Conservation (phyloP, 1,140 invertebrate species). For the Procambarus clarkii region DNA sequence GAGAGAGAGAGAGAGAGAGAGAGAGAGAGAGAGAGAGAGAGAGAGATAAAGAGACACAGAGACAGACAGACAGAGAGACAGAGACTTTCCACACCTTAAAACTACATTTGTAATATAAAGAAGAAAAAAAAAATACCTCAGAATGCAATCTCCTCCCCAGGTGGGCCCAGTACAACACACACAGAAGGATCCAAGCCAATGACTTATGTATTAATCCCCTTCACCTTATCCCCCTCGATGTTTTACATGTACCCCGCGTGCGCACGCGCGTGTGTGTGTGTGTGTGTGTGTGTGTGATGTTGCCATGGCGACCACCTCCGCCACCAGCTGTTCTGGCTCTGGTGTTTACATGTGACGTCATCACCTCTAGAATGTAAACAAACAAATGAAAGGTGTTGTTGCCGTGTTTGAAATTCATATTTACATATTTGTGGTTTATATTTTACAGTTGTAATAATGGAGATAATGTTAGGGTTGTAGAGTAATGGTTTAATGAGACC, state of each 20-base stretch:
- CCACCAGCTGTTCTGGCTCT: not conserved
- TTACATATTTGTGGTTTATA: not conserved
- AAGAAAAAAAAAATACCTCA: not conserved
- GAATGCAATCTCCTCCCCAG: not conserved
- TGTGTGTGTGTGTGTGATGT: no score
- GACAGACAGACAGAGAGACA: no score
- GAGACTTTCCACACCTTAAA: not conserved
- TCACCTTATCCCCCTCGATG: not conserved
- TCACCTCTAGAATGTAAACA: no score
- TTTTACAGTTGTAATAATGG: not conserved
- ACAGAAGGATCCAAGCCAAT: not conserved
- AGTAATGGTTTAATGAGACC: no score
- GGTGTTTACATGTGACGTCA: no score
- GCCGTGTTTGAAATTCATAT: not conserved
- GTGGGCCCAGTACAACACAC: not conserved
- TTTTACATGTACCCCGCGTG: not conserved
- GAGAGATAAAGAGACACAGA: no score
- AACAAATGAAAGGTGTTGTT: not conserved
- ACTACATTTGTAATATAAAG: not conserved
- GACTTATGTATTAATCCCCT: not conserved
- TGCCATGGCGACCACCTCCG: not conserved
- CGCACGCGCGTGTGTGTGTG: no score
- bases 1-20: no score
- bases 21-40: no score
- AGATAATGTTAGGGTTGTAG: not conserved